Percentiles rank a stretch among this genome's conserved stretches.
Conservation (phyloP, 1,140 invertebrate species). For the Penaeus vannamei region DNA sequence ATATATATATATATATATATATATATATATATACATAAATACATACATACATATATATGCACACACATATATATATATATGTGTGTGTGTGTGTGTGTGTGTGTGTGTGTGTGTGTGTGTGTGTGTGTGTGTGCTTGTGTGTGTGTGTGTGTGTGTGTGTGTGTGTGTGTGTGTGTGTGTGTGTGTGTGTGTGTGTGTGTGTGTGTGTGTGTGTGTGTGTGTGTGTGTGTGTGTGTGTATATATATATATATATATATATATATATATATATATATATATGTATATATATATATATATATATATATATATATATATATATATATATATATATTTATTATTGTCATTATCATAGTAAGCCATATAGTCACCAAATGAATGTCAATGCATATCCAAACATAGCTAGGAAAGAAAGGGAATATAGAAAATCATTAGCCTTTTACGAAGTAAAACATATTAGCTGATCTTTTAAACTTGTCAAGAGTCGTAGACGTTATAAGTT, state of each 20-base stretch:
- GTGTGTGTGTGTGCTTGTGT: not conserved
- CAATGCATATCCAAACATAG: too few relatives aligned
- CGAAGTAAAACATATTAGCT: too few relatives aligned
- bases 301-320: not conserved
- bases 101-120: not conserved
- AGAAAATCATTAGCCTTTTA: too few relatives aligned
- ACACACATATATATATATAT: not conserved
- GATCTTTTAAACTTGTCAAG: too few relatives aligned
- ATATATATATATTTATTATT: not conserved
- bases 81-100: not conserved
- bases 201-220: not conserved
- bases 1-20: constrained; percentile 27
- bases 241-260: constrained; percentile 29
- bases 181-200: constrained; percentile 18
- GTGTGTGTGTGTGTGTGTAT: not conserved
- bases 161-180: constrained; percentile 3
- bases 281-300: not conserved
- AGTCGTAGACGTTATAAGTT: too few relatives aligned
- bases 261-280: constrained; percentile 13
- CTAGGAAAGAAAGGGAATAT: too few relatives aligned
- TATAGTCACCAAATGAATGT: too few relatives aligned
- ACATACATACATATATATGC: not conserved
- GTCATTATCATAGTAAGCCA: too few relatives aligned
- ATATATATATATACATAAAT: constrained; percentile 13
- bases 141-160: not conserved